Evolutionary conservation across 2,888 invertebrate genomes (phyloP), one percentile per base, ranked within the genome.

Genomic region (Chymomyza fuscimana): DNA sequence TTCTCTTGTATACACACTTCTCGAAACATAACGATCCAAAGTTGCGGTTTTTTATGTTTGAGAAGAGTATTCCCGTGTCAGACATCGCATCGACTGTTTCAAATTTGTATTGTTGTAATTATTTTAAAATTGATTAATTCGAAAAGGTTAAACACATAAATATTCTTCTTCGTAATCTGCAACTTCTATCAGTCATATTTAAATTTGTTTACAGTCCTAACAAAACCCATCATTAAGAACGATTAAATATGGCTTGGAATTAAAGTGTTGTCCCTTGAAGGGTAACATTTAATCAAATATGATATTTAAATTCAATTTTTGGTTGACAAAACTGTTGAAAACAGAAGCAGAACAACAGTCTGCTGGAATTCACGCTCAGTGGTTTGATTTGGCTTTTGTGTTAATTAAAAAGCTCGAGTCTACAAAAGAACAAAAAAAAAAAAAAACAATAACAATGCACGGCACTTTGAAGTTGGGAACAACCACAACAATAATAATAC

Each of bases 391-490:
- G 32, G 77, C 59, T 66, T 25, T 63, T 68, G 46, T 65, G 60
- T 72, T 80, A 82, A 82, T 80, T 82, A 71, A 80, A 82, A 74
- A 74, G 69, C 46, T 52, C 65, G 64, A 69, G 63, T 67, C 74
- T 73, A 76, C 25, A 25, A 25, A 25, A 25, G 25, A 3, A 22
- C 22, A 2, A 63, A 58, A 7, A 5, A 54, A 54, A 54, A 15
- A 54, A 3, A 54, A 9, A 19, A 0, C 5, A 46, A 46, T 1
- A 46, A 46, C 40, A 46, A 46, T 46, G 40, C 40, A 12, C 12
- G 40, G 40, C 40, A 46, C 40, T 46, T 46, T 46, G 40, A 46
- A 46, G 40, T 46, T 46, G 40, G 6, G 12, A 46, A 46, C 40
- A 46, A 46, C 40, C 40, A 22, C 58, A 58, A 63, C 10, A 58